Percentiles rank a stretch among this genome's conserved stretches.
These are phyloP conservation scores for Corydoras maculifer DNA, from an alignment of 2,113 vertebrate species.

Conservation along the genomic window DNA sequence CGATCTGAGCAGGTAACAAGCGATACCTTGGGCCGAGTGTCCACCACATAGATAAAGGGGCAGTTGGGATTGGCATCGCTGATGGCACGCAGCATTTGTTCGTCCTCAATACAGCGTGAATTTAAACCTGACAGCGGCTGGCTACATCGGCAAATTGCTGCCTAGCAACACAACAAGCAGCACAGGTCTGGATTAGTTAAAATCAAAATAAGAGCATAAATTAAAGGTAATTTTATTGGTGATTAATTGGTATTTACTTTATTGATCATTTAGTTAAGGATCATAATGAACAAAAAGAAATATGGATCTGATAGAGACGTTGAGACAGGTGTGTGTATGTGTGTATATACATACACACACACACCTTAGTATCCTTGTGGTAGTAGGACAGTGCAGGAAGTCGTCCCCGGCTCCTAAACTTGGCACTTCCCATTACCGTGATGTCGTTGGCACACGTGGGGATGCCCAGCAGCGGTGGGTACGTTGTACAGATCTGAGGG, in stretches of 20 bases:
- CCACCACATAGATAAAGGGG: constrained; percentile 76
- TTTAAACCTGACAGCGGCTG: constrained; percentile 73
- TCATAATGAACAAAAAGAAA: too few relatives aligned
- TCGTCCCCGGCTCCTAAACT: constrained; percentile 73
- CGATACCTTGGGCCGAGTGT: constrained; percentile 74
- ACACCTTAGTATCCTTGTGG: constrained; percentile 69
- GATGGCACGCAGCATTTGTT: constrained; percentile 74
- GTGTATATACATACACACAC: constrained; percentile 10
- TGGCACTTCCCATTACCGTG: constrained; percentile 69
- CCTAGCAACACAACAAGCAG: constrained; percentile 52
- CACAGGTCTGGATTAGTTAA: background rate
- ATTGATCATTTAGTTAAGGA: too few relatives aligned
- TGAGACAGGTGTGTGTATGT: background rate
- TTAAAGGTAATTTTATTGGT: background rate
- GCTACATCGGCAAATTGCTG: constrained; percentile 74
- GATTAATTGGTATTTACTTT: too few relatives aligned
- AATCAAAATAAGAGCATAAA: background rate
- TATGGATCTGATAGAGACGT: too few relatives aligned
- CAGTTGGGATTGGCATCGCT: constrained; percentile 67
- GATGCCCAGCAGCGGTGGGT: constrained; percentile 65
- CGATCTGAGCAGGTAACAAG: background rate
- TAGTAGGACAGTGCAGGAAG: constrained; percentile 75
- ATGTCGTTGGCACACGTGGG: constrained; percentile 60
- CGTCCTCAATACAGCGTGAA: constrained; percentile 69
- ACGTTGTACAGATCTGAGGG: constrained; percentile 69